Conservation (phyloP, 2,888 invertebrate species). For the Prenolepis imparis region DNA sequence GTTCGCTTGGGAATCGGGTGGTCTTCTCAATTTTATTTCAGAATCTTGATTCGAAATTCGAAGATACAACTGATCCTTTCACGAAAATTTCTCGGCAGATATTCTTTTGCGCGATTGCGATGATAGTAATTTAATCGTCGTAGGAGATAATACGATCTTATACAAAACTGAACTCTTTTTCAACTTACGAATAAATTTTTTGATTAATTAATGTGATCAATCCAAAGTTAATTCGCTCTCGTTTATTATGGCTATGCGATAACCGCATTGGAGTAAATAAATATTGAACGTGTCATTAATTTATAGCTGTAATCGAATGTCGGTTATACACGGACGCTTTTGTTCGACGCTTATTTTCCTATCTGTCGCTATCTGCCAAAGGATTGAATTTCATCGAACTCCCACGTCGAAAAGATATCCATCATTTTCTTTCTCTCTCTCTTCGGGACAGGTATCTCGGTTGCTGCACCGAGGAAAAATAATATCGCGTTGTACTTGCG, state of each 20-base stretch:
- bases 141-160: neutral
- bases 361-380: conserved; percentile 22
- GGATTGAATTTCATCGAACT: conserved; percentile 53
- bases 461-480: conserved; percentile 41
- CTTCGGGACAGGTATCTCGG: conserved; percentile 25
- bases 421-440: neutral
- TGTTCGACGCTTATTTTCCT: conserved; percentile 34
- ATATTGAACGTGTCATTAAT: neutral
- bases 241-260: neutral
- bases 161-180: neutral
- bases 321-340: neutral
- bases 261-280: neutral
- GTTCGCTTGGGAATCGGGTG: neutral
- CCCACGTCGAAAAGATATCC: conserved; percentile 23
- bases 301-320: neutral
- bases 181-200: neutral
- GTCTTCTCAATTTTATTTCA: neutral
- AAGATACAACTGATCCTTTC: neutral
- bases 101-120: neutral
- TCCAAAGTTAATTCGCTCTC: neutral
- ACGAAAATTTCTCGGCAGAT: neutral
- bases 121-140: neutral
- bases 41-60: neutral
- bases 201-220: neutral
- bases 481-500: conserved; percentile 34